Percentiles rank a stretch among this genome's conserved stretches.
Conservation (phyloP, 2,888 invertebrate genomes). For the Campoplex nolae region DNA sequence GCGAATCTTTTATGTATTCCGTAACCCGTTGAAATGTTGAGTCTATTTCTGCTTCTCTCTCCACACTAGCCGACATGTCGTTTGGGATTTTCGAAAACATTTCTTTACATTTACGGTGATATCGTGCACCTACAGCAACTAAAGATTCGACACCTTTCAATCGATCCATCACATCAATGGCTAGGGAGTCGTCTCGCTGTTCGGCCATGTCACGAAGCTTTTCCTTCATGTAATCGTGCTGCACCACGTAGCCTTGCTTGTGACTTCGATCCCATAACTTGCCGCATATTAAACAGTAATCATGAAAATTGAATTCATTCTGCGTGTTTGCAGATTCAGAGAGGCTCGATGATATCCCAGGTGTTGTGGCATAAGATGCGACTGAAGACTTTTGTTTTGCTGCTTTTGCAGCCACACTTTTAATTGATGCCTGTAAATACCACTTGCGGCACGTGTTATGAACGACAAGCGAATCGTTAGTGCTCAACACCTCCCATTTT, state of each 20-base stretch:
- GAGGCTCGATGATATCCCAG: constrained; percentile 3
- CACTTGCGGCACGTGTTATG: constrained; percentile 42
- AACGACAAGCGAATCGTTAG: background rate
- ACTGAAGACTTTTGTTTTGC: constrained; percentile 9
- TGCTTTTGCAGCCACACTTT: constrained; percentile 4
- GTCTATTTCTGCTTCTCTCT: constrained; percentile 17
- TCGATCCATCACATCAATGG: constrained; percentile 23
- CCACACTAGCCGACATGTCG: background rate
- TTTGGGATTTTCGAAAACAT: background rate
- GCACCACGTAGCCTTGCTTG: constrained; percentile 15
- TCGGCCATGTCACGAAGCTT: constrained; percentile 32
- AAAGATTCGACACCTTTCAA: constrained; percentile 38
- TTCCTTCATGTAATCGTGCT: constrained; percentile 29
- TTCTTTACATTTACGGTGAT: constrained; percentile 27
- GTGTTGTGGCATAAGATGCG: constrained; percentile 19
- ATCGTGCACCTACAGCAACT: constrained; percentile 44
- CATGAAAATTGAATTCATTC: constrained; percentile 49
- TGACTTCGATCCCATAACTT: constrained; percentile 34
- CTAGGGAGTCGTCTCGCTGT: constrained; percentile 5
- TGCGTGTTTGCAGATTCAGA: constrained; percentile 12
- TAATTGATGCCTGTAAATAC: constrained; percentile 11
- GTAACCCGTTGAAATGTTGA: constrained; percentile 15
- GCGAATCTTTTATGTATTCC: constrained; percentile 16
- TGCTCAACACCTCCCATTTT: constrained; percentile 41
- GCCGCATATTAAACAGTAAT: constrained; percentile 11